Evolutionary conservation across 2,113 vertebrate genomes (phyloP).

Genomic region (Ovis canadensis): DNA sequence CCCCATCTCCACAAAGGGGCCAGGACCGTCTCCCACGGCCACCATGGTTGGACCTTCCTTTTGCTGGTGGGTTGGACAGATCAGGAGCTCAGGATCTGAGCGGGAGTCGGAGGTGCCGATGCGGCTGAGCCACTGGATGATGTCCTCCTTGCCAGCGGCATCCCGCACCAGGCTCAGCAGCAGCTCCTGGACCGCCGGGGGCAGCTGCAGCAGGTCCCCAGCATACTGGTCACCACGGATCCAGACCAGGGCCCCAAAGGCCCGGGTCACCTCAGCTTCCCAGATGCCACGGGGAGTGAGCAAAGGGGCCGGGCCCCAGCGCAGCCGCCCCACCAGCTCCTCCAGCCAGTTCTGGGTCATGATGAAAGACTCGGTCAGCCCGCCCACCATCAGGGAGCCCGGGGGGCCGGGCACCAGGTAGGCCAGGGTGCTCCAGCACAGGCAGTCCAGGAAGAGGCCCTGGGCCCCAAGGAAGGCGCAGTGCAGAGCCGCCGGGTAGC

Average conservation of each 20-base stretch:
- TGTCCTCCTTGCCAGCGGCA: constrained; percentile 59
- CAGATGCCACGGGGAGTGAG: constrained; percentile 29
- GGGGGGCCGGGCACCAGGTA: constrained; percentile 80
- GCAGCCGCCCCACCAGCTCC: constrained; percentile 69
- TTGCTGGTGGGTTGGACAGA: constrained; percentile 28
- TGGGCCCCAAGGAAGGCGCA: constrained; percentile 88
- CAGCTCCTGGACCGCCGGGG: constrained; percentile 79
- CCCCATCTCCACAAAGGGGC: constrained; percentile 37
- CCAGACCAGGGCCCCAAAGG: constrained; percentile 86
- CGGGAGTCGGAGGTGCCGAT: neutral
- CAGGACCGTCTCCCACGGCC: neutral
- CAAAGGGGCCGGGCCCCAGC: constrained; percentile 65
- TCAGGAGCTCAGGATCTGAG: constrained; percentile 33
- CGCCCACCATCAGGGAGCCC: constrained; percentile 84
- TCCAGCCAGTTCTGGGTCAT: constrained; percentile 86
- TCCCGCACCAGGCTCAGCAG: constrained; percentile 82
- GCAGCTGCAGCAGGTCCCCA: constrained; percentile 83
- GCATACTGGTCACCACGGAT: constrained; percentile 82
- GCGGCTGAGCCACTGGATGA: constrained; percentile 59
- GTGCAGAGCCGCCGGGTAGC: constrained; percentile 82
- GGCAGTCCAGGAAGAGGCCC: constrained; percentile 87
- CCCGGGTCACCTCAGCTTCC: constrained; percentile 56
- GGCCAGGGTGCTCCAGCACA: constrained; percentile 86
- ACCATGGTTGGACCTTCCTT: neutral
- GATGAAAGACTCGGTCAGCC: constrained; percentile 85